These are phyloP conservation scores for Conistra vaccinii DNA, from an alignment of 2,888 invertebrate species.

Conservation along the genomic window DNA sequence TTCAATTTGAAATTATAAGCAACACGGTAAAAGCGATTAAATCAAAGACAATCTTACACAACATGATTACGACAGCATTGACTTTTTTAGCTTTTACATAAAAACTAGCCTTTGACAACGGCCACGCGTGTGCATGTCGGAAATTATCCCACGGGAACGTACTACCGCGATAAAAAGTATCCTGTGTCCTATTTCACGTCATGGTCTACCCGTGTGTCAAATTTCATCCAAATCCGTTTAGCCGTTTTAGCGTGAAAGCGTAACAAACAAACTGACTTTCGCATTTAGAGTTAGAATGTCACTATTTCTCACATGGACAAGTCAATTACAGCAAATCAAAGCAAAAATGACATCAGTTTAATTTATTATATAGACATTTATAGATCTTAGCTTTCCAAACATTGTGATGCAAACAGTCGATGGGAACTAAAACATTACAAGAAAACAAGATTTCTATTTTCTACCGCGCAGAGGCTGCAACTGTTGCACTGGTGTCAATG, in stretches of 20 bases:
- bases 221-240: too few relatives aligned
- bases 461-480: conserved; percentile 29
- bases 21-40: not conserved
- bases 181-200: too few relatives aligned
- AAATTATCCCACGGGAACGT: too few relatives aligned
- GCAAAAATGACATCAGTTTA: conserved; percentile 39
- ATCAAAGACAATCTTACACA: not conserved
- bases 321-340: conserved; percentile 31
- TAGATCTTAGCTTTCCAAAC: conserved; percentile 57
- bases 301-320: conserved; percentile 20
- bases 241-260: too few relatives aligned
- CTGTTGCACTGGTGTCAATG: conserved; percentile 36
- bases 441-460: conserved; percentile 62
- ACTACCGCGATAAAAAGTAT: too few relatives aligned
- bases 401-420: conserved; percentile 57
- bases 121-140: too few relatives aligned
- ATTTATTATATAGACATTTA: conserved; percentile 42
- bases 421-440: conserved; percentile 58
- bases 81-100: not conserved
- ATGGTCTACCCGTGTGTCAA: too few relatives aligned
- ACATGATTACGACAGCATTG: not conserved
- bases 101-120: not conserved
- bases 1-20: not conserved
- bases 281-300: not conserved
- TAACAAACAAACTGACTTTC: too few relatives aligned